A percentile compares a stretch with the other conserved stretches of the same genome.
These are phyloP conservation scores for Prunella fulvescens DNA, from an alignment of 2,113 vertebrate genomes.

Conservation along the genomic window DNA sequence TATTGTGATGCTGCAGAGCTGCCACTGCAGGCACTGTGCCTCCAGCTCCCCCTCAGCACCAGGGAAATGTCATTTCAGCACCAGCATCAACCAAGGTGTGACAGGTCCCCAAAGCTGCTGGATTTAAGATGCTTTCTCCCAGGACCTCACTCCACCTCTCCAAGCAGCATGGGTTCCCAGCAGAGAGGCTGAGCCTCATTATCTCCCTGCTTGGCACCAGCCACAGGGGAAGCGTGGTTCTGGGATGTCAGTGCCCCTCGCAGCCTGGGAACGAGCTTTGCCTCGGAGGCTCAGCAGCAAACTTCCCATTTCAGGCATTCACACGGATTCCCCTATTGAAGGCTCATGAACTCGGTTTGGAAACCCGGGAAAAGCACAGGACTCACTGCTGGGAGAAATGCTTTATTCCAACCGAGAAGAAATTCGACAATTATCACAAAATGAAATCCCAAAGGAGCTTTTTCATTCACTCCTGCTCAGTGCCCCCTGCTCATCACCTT, in stretches of 20 bases:
- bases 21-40: accelerated
- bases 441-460: not conserved
- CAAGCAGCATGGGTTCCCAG: not conserved
- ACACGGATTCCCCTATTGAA: not conserved
- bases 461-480: not conserved
- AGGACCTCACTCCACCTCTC: not conserved
- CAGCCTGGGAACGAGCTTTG: not conserved
- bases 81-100: not conserved
- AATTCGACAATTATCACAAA: not conserved
- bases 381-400: not conserved
- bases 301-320: not conserved
- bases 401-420: not conserved
- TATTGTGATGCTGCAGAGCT: not conserved
- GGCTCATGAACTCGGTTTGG: not conserved
- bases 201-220: not conserved
- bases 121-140: not conserved
- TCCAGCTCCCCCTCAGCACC: accelerated
- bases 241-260: not conserved
- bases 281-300: not conserved
- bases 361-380: not conserved
- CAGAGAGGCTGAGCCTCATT: not conserved
- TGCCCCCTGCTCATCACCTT: not conserved
- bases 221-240: accelerated
- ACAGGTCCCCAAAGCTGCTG: not conserved
- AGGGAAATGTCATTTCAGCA: not conserved